These are phyloP conservation scores for Poecilia latipinna DNA, from an alignment of 2,113 vertebrate species.

Conservation along the genomic window DNA sequence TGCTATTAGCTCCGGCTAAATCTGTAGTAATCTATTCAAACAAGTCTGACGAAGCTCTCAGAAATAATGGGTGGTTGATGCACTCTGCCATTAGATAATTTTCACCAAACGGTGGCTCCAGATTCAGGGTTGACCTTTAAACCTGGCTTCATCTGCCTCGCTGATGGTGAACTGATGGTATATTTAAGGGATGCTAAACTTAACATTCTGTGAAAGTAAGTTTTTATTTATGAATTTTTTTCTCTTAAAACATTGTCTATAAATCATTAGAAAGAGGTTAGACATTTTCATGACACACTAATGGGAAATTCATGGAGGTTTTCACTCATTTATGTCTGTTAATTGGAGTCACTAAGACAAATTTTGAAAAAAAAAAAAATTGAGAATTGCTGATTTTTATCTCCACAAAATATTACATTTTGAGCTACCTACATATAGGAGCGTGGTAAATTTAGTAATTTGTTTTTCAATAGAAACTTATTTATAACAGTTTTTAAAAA, in stretches of 20 bases:
- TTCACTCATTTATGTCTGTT: too few relatives aligned
- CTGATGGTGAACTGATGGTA: not conserved
- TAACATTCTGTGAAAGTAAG: not conserved
- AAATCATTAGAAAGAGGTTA: too few relatives aligned
- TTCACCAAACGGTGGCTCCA: conserved; percentile 31
- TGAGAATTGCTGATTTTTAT: too few relatives aligned
- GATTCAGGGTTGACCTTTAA: conserved; percentile 21
- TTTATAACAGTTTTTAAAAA: too few relatives aligned
- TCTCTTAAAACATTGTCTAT: not conserved
- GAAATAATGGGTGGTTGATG: conserved; percentile 60
- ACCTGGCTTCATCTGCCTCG: conserved; percentile 1
- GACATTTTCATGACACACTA: too few relatives aligned
- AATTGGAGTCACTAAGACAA: too few relatives aligned
- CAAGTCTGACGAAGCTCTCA: conserved; percentile 33
- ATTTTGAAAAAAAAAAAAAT: too few relatives aligned
- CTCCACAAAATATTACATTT: too few relatives aligned
- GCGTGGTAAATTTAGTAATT: too few relatives aligned
- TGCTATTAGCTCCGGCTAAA: conserved; percentile 37
- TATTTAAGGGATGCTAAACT: not conserved
- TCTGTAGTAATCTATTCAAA: conserved; percentile 59
- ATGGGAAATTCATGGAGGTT: too few relatives aligned
- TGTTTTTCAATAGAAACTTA: too few relatives aligned
- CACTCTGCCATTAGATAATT: conserved; percentile 52
- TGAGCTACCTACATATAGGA: too few relatives aligned
- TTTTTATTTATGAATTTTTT: not conserved